Evolutionary conservation across 1,140 invertebrate genomes (phyloP), one percentile per base, ranked within the genome.

Genomic region (Sycophaga agraensis): DNA sequence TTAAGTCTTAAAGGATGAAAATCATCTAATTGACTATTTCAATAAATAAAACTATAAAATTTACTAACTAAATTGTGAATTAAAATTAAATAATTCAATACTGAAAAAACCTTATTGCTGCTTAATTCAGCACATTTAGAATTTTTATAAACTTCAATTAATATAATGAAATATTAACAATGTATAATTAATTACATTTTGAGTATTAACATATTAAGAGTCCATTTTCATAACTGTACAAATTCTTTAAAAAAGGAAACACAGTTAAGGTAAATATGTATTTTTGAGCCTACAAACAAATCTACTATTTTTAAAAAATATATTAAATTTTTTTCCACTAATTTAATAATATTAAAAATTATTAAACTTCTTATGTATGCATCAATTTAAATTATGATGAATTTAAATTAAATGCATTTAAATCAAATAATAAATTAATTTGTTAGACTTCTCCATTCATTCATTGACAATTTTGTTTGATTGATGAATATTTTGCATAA

Each of bases 341-440:
- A 49, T 42, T n/a, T n/a, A n/a, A n/a, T n/a, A n/a, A n/a, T n/a
- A n/a, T n/a, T n/a, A n/a, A n/a, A n/a, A n/a, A n/a, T n/a, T n/a
- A n/a, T n/a, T n/a, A n/a, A n/a, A n/a, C n/a, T n/a, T n/a, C n/a
- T n/a, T n/a, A n/a, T 28, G 4, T n/a, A 26, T 26, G 31, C 14
- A 11, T 31, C 6, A 12, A 31, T 58, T 45, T 28, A 17, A 45
- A 45, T 28, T 24, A 45, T 39, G 35, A 35, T 34, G 40, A 34
- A 31, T 60, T 26, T 59, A 63, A 48, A 14, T 35, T 19, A 39
- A 57, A 51, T 46, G 39, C 59, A 66, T 54, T 59, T 63, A 49
- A 31, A 59, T 58, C 60, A 68, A 63, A 51, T 53, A 53, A 63
- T 14, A 19, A 56, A 17, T 39, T 35, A 63, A 26, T 46, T 35